phyloP scores from a whole-genome alignment of 2,888 invertebrate genomes.

The Drosophila austrosaltans region DNA sequence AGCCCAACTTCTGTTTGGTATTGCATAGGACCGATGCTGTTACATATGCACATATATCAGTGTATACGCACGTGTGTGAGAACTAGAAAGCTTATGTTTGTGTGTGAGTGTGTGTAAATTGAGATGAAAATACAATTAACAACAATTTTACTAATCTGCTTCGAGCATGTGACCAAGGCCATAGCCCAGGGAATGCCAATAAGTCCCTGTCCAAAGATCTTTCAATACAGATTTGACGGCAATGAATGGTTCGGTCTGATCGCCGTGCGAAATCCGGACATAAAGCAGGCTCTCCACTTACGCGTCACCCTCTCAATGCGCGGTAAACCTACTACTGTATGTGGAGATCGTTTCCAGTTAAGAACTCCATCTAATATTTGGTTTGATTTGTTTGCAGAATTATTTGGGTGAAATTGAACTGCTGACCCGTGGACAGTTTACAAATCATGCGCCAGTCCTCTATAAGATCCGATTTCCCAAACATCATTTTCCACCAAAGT shows the following conservation, averaged over 20 bases:
- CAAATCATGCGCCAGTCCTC: slow-evolving; percentile 81
- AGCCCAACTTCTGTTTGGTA: background rate
- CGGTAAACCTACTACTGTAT: slow-evolving; percentile 81
- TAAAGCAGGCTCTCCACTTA: slow-evolving; percentile 72
- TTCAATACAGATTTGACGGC: slow-evolving; percentile 83
- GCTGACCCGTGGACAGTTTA: slow-evolving; percentile 82
- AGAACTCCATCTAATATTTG: background rate
- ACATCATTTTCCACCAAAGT: slow-evolving; percentile 85
- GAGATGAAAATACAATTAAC: slow-evolving; percentile 55
- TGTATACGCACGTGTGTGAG: background rate
- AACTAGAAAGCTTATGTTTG: background rate
- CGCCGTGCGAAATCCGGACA: slow-evolving; percentile 79
- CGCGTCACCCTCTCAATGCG: slow-evolving; percentile 80
- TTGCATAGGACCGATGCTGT: background rate
- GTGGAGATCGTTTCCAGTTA: slow-evolving; percentile 28
- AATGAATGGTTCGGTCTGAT: slow-evolving; percentile 83
- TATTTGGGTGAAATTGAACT: slow-evolving; percentile 86
- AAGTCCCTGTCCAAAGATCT: slow-evolving; percentile 82
- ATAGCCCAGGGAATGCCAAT: slow-evolving; percentile 78
- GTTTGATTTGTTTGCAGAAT: slow-evolving; percentile 82
- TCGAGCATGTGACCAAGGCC: slow-evolving; percentile 61
- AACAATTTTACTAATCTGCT: slow-evolving; percentile 57
- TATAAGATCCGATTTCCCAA: slow-evolving; percentile 87
- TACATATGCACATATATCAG: background rate
- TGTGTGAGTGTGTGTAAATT: slow-evolving; percentile 8